phyloP scores from a whole-genome alignment of 2,113 vertebrate species.

The Tricholaema leucomelas region DNA sequence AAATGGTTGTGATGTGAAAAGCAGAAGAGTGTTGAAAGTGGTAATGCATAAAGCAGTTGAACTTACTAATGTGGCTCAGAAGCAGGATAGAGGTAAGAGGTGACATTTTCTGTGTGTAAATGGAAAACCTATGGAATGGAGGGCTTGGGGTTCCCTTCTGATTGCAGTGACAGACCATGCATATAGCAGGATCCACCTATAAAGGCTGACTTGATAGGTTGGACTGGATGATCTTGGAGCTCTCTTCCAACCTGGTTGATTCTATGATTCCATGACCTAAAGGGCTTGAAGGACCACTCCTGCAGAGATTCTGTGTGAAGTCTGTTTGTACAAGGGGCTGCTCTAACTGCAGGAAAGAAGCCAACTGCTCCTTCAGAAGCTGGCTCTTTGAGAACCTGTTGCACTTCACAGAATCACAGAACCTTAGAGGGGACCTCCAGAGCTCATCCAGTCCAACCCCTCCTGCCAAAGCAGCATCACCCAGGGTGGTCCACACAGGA shows the following conservation, averaged over 20 bases:
- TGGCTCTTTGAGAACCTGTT: background rate
- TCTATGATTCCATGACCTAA: too few relatives aligned
- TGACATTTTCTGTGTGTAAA: conserved; percentile 50
- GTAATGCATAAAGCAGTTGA: conserved; percentile 49
- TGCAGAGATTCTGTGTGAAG: background rate
- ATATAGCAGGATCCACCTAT: background rate
- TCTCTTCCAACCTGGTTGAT: too few relatives aligned
- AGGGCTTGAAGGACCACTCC: background rate
- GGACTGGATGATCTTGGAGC: too few relatives aligned
- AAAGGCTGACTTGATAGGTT: background rate
- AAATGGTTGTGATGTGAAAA: conserved; percentile 58
- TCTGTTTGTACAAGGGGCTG: background rate
- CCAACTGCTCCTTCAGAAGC: background rate
- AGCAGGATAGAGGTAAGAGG: conserved; percentile 51
- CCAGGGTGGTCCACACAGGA: too few relatives aligned
- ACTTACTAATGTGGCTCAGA: conserved; percentile 34
- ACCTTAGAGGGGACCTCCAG: too few relatives aligned
- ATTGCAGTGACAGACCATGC: conserved; percentile 6
- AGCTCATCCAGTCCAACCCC: too few relatives aligned
- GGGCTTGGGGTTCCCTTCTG: conserved; percentile 13
- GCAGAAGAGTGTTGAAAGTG: conserved; percentile 32
- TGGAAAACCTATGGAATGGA: conserved; percentile 38
- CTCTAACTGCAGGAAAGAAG: background rate
- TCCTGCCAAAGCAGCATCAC: too few relatives aligned
- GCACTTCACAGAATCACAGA: too few relatives aligned